Conservation (phyloP, 1,140 invertebrate genomes). For the Coptotermes formosanus region DNA sequence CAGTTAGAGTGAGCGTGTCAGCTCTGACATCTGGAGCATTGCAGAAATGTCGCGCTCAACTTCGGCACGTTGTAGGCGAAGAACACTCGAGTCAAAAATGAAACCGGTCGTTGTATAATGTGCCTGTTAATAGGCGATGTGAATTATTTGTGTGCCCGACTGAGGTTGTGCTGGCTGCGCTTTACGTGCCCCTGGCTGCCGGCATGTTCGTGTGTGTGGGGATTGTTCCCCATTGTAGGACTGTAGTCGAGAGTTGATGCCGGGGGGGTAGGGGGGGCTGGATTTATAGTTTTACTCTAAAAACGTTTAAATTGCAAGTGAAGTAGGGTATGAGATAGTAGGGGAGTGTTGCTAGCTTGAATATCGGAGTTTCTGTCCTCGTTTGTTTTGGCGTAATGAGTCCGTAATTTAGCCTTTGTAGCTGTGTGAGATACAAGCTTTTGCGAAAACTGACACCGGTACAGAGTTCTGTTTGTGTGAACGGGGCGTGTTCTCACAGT, state of each 20-base stretch:
- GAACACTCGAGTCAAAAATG: neutral
- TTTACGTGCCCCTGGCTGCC: neutral
- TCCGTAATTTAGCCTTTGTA: slow-evolving; percentile 17
- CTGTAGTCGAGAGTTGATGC: neutral
- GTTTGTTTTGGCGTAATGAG: slow-evolving; percentile 24
- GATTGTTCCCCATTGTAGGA: neutral
- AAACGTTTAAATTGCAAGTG: slow-evolving; percentile 9
- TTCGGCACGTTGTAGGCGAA: neutral
- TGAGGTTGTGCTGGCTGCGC: neutral
- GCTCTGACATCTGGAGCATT: too few species aligned
- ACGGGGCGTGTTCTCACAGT: neutral
- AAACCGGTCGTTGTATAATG: neutral
- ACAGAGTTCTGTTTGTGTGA: neutral
- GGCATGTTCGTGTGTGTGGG: neutral
- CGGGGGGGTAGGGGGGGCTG: neutral
- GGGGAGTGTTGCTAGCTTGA: neutral
- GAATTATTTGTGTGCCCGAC: neutral
- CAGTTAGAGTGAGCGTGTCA: too few species aligned
- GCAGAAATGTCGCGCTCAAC: too few species aligned
- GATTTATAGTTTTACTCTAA: slow-evolving; percentile 20
- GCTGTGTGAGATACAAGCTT: slow-evolving; percentile 17
- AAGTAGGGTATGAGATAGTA: neutral
- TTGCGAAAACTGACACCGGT: neutral
- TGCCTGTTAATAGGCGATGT: neutral
- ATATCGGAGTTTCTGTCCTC: slow-evolving; percentile 6